Percentiles rank a stretch among this genome's conserved stretches.
Conservation (phyloP, 2,888 invertebrate genomes). For the Aphidoletes aphidimyza region DNA sequence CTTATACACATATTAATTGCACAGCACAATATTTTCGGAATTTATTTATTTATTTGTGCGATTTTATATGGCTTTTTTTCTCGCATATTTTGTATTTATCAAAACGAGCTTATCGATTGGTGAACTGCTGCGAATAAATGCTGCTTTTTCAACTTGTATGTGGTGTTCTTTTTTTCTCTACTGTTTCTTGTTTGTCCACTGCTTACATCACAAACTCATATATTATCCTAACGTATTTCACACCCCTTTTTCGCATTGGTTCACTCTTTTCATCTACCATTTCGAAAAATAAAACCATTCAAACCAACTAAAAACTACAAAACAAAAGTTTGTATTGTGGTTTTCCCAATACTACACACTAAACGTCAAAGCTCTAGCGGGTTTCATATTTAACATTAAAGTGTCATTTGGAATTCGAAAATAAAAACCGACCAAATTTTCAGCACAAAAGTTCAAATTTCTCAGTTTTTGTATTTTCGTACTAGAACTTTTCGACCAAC, state of each 20-base stretch:
- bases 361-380: no score
- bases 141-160: no score
- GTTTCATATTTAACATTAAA: no score
- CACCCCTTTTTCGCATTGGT: neutral
- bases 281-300: no score
- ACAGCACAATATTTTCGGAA: neutral
- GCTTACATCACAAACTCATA: conserved; percentile 6
- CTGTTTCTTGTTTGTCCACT: conserved; percentile 11
- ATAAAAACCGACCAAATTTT: no score
- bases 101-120: conserved; percentile 1
- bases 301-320: conserved; percentile 45
- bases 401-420: no score
- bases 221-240: neutral
- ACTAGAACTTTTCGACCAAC: no score
- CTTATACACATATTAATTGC: neutral
- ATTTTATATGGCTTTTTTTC: neutral
- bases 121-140: neutral
- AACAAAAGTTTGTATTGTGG: conserved; percentile 24
- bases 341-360: neutral
- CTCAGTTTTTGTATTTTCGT: no score
- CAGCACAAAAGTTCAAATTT: no score
- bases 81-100: neutral
- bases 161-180: neutral
- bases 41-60: conserved; percentile 1
- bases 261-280: no score